Evolutionary conservation across 2,797 vertebrate species (phyloP).

Genomic region (Labroides dimidiatus): DNA sequence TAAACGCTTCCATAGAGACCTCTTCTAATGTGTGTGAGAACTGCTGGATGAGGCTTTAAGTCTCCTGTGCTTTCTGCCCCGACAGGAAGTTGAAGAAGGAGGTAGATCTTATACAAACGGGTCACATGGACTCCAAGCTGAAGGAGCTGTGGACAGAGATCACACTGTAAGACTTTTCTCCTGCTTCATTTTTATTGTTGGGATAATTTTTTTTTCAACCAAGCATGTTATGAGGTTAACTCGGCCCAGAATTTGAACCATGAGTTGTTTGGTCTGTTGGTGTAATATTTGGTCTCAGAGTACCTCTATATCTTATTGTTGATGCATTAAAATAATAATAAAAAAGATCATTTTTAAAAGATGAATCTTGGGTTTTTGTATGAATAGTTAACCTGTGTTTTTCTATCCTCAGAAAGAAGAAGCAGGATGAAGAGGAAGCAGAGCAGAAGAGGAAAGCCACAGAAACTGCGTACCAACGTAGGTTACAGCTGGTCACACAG

Average conservation of each 20-base stretch:
- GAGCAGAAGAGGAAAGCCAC: conserved; percentile 96
- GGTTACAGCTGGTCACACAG: conserved; percentile 1
- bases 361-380: background rate
- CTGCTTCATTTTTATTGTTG: background rate
- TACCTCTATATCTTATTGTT: background rate
- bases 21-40: background rate
- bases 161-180: conserved; percentile 84
- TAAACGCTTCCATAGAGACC: no score
- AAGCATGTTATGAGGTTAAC: no score
- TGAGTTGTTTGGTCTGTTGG: background rate
- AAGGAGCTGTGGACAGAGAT: conserved; percentile 95
- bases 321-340: background rate
- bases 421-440: conserved; percentile 95
- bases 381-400: background rate
- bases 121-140: conserved; percentile 95
- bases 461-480: conserved; percentile 95
- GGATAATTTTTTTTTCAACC: background rate
- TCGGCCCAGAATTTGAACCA: no score
- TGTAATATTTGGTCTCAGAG: background rate
- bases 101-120: conserved; percentile 94
- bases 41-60: background rate
- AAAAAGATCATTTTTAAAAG: background rate
- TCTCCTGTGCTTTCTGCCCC: conserved; percentile 8
- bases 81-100: conserved; percentile 96
- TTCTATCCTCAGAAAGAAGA: conserved; percentile 89